Evolutionary conservation across 2,888 invertebrate genomes (phyloP).

Genomic region (Hirtodrosophila confusa): DNA sequence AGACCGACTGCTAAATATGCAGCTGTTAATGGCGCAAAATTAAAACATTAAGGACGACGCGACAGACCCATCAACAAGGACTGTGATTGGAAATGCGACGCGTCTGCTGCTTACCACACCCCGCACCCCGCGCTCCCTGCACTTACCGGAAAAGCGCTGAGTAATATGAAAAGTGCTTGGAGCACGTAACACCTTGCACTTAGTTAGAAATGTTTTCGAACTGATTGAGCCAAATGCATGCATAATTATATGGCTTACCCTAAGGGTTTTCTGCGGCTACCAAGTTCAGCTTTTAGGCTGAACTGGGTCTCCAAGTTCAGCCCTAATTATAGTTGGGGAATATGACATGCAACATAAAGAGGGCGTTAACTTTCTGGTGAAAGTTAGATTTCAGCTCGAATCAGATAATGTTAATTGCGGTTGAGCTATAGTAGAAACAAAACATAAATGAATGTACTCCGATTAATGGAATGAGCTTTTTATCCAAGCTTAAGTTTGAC

Average conservation of each 20-base stretch:
- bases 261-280: constrained; percentile 10
- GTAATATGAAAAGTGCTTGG: constrained; percentile 70
- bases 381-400: constrained; percentile 24
- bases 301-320: constrained; percentile 31
- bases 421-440: constrained; percentile 1
- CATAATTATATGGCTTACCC: constrained; percentile 39
- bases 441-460: neutral
- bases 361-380: constrained; percentile 29
- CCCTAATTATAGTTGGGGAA: constrained; percentile 44
- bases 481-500: neutral
- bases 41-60: constrained; percentile 71
- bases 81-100: constrained; percentile 67
- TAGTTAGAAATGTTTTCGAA: constrained; percentile 36
- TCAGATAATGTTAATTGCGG: constrained; percentile 30
- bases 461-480: constrained; percentile 17
- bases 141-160: constrained; percentile 56
- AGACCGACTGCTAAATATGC: constrained; percentile 56
- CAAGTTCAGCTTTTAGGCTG: constrained; percentile 36
- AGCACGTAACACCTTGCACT: constrained; percentile 52
- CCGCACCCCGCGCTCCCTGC: neutral
- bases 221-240: constrained; percentile 35
- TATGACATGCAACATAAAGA: constrained; percentile 7
- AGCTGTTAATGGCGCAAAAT: constrained; percentile 76
- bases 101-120: constrained; percentile 12
- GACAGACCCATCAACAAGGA: constrained; percentile 39